Evolutionary conservation across 1,140 invertebrate genomes (phyloP).

Genomic region (Neocloeon triangulifer): DNA sequence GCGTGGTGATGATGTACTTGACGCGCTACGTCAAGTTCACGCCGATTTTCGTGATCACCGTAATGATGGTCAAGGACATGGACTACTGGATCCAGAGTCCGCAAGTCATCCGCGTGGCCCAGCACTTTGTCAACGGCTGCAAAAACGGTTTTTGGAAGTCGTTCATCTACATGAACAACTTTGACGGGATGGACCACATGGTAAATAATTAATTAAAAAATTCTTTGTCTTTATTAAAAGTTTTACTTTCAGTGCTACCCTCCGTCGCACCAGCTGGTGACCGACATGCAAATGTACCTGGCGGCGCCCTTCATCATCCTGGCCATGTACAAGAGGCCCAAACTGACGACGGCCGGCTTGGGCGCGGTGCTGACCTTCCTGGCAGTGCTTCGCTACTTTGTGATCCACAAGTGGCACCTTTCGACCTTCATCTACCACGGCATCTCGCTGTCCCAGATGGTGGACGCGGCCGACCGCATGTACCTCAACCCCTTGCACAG

Average conservation of each 20-base stretch:
- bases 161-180: constrained; percentile 33
- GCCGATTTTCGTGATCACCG: neutral
- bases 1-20: neutral
- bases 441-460: constrained; percentile 31
- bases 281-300: constrained; percentile 59
- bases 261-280: constrained; percentile 45
- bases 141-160: constrained; percentile 33
- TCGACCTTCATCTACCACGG: neutral
- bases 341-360: constrained; percentile 26
- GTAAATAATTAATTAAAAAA: constrained; percentile 13
- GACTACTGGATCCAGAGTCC: neutral
- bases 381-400: constrained; percentile 33
- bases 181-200: constrained; percentile 34
- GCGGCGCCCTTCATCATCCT: constrained; percentile 38
- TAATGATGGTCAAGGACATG: neutral
- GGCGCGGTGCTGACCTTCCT: constrained; percentile 26
- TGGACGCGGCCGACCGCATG: constrained; percentile 37
- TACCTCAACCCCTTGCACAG: constrained; percentile 44
- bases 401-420: constrained; percentile 20
- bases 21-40: constrained; percentile 1
- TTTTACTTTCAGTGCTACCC: constrained; percentile 31
- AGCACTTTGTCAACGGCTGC: constrained; percentile 16
- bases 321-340: constrained; percentile 36
- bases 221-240: too few relatives aligned
- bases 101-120: neutral